Percentiles rank a stretch among this genome's conserved stretches.
These are phyloP conservation scores for Pionites leucogaster DNA, from an alignment of 2,113 vertebrate species.

Conservation along the genomic window DNA sequence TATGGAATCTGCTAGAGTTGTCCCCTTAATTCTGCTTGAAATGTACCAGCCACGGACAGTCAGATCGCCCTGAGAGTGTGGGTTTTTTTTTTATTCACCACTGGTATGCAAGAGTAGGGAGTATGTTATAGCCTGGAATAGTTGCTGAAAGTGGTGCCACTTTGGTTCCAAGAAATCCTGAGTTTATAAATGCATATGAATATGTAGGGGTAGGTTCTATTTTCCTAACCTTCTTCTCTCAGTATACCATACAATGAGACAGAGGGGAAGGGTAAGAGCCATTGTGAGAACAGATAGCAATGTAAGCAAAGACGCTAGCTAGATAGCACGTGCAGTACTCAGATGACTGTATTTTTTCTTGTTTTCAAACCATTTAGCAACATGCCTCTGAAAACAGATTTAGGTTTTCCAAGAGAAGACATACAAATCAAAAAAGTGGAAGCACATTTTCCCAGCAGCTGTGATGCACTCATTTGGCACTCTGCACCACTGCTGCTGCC, in stretches of 20 bases:
- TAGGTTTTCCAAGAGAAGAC: not conserved
- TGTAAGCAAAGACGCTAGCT: not conserved
- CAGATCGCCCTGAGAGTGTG: not conserved
- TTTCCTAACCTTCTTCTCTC: not conserved
- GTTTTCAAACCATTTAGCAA: not conserved
- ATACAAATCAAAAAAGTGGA: not conserved
- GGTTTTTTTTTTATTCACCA: accelerated
- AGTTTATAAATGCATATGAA: not conserved
- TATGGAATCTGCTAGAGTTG: not conserved
- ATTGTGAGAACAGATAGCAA: not conserved
- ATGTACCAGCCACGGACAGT: not conserved
- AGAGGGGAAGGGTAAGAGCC: not conserved
- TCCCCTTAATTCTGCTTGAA: not conserved
- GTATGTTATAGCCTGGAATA: not conserved
- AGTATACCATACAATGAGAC: not conserved
- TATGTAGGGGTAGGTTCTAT: not conserved
- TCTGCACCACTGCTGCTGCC: not conserved
- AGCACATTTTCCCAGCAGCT: slow-evolving; percentile 1
- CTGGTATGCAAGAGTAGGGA: not conserved
- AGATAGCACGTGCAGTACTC: not conserved
- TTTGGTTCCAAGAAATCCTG: not conserved
- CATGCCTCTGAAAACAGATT: not conserved
- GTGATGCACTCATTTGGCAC: not conserved
- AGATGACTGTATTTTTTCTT: not conserved
- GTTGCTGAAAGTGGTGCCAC: not conserved